Base-by-base conservation (phyloP, 2,888 invertebrate species). In the Arrhopalites spinosus region DNA sequence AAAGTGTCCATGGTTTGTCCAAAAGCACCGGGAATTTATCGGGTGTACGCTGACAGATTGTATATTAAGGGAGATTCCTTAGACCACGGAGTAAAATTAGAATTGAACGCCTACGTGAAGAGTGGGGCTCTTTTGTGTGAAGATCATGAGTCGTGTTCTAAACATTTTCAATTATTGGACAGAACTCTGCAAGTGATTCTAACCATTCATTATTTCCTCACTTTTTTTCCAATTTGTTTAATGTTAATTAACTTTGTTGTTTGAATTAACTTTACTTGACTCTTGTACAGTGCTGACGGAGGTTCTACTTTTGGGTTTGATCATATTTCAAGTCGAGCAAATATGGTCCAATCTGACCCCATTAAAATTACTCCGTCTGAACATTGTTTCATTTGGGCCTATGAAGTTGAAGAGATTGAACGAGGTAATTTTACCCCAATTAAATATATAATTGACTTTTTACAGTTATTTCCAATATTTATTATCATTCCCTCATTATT, bases 361-460 rank as follows among this genome's bases (percentile, higher is more conserved):
- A 5, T 76, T 15, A 56, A 66, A 23, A 13, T 76, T 1, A 25
- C 47, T 8, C 1, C 27, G 1, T 50, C 69, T 2, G 71, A 71
- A 23, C 72, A 72, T 29, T 76, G 76, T 20, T 76, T 70, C 27
- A 53, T 43, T 13, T 76, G 76, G 76, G 76, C 64, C 27, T 76
- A 76, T 36, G n/a, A 53, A 5, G 1, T 72, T 1, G 43, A 76
- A 36, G 76, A 43, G n/a, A 13, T 66, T n/a, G 59, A 71, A 23
- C 29, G 36, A 67, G 67, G 53, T 74, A n/a, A n/a, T n/a, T n/a
- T n/a, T n/a, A n/a, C n/a, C n/a, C n/a, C n/a, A n/a, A n/a, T n/a
- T 30, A n/a, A n/a, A n/a, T n/a, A n/a, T n/a, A n/a, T n/a, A n/a
- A n/a, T n/a, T n/a, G n/a, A n/a, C n/a, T n/a, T n/a, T n/a, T n/a